Evolutionary conservation across 2,888 invertebrate genomes (phyloP), one percentile per base, ranked within the genome.

Genomic region (Nowickia ferox): DNA sequence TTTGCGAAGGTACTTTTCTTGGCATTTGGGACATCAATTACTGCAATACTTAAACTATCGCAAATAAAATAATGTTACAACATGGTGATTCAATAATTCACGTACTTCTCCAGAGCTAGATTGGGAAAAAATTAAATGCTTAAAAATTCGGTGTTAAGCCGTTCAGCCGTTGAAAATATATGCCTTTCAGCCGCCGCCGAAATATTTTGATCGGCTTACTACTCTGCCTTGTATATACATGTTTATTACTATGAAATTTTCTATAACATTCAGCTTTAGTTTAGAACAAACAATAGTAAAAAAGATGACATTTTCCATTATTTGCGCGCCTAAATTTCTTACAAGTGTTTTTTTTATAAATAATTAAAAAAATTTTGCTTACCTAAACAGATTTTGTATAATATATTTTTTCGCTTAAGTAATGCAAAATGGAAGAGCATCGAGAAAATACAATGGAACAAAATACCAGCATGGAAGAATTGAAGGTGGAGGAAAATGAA

Each of bases 401-500:
- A 44, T 8, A 51, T 44, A 48, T 0, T 4, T 53, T 51, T 81
- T 38, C 55, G 15, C n/a, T 65, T 8, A 57, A 17, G 61, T 15
- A 13, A 66, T 11, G 44, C 2, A 19, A 46, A 15, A 85, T 81
- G 80, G 83, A 69, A 72, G 59, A 59, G 9, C 40, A 48, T 19
- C 48, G 55, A 55, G 15, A 22, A 44, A 77, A 55, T 13, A 13
- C 17, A 17, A 66, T 17, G 11, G 81, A 84, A 75, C 57, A 71
- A 46, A 82, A 83, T 22, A 61, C 48, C 8, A 83, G 66, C 48
- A 87, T 88, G 87, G 88, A 89, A 83, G 83, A 80, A 10, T 66
- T 88, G 8, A 19, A 87, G 76, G 72, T 88, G 2, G 72, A 88
- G 8, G 82, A 83, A 44, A 87, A 87, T 22, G 87, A 88, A 53